Conservation (phyloP, 2,797 vertebrate genomes). For the Bryconaethiops microstoma region DNA sequence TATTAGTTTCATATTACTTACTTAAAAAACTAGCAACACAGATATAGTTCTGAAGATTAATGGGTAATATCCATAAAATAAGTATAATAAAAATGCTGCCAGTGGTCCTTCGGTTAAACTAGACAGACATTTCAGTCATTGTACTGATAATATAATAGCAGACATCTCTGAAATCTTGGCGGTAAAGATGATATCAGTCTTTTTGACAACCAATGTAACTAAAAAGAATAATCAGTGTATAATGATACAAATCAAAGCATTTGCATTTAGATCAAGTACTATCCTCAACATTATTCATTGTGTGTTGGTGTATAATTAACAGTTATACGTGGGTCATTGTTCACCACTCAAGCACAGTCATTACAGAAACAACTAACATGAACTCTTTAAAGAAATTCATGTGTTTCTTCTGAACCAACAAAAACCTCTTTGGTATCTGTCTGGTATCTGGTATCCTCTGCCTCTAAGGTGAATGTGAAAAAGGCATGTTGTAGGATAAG, state of each 20-base stretch:
- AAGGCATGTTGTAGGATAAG: constrained; percentile 48
- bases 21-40: too few relatives aligned
- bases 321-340: constrained; percentile 38
- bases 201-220: constrained; percentile 40
- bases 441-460: constrained; percentile 10
- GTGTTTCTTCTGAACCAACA: constrained; percentile 29
- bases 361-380: constrained; percentile 39
- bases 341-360: constrained; percentile 24
- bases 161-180: constrained; percentile 23
- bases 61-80: too few relatives aligned
- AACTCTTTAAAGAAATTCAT: constrained; percentile 38
- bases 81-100: too few relatives aligned
- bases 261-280: constrained; percentile 35
- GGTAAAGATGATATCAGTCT: constrained; percentile 19
- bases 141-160: constrained; percentile 8
- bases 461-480: constrained; percentile 26
- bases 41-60: too few relatives aligned
- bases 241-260: constrained; percentile 46
- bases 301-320: constrained; percentile 29
- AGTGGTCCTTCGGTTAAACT: background rate
- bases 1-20: too few relatives aligned
- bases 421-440: constrained; percentile 30
- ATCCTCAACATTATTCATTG: constrained; percentile 27
- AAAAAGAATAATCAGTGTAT: constrained; percentile 41
- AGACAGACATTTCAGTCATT: background rate